phyloP scores from a whole-genome alignment of 1,140 invertebrate genomes.

The Propsilocerus akamusi region DNA sequence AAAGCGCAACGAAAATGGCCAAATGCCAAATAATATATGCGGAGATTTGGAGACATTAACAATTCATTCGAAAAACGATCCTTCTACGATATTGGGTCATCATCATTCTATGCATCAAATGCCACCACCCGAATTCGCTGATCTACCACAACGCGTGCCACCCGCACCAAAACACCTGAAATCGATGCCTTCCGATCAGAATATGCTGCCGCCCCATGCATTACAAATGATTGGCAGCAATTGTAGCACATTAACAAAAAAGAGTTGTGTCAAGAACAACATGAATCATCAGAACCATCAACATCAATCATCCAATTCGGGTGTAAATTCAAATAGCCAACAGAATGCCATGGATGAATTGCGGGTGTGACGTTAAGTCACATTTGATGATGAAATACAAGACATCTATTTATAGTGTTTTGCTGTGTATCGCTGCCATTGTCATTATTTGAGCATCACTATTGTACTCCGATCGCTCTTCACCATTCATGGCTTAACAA shows the following conservation, averaged over 20 bases:
- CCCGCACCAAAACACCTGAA: constrained; percentile 52
- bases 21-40: constrained; percentile 68
- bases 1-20: constrained; percentile 62
- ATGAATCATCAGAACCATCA: constrained; percentile 32
- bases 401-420: not conserved
- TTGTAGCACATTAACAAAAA: constrained; percentile 40
- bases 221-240: constrained; percentile 44
- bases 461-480: too few species aligned
- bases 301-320: constrained; percentile 16
- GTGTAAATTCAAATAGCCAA: constrained; percentile 12
- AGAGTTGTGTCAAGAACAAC: constrained; percentile 28
- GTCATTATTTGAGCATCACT: too few species aligned
- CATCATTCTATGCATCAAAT: constrained; percentile 52
- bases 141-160: constrained; percentile 47
- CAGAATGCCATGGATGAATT: constrained; percentile 47
- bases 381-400: constrained; percentile 2
- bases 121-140: constrained; percentile 57
- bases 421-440: not conserved
- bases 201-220: constrained; percentile 35
- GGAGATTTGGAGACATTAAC: constrained; percentile 51
- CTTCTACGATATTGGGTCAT: constrained; percentile 41
- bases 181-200: constrained; percentile 37
- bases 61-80: constrained; percentile 43
- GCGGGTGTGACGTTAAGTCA: constrained; percentile 51
- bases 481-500: too few species aligned